These are phyloP conservation scores for Callipepla californica DNA, from an alignment of 2,113 vertebrate genomes.

Conservation along the genomic window DNA sequence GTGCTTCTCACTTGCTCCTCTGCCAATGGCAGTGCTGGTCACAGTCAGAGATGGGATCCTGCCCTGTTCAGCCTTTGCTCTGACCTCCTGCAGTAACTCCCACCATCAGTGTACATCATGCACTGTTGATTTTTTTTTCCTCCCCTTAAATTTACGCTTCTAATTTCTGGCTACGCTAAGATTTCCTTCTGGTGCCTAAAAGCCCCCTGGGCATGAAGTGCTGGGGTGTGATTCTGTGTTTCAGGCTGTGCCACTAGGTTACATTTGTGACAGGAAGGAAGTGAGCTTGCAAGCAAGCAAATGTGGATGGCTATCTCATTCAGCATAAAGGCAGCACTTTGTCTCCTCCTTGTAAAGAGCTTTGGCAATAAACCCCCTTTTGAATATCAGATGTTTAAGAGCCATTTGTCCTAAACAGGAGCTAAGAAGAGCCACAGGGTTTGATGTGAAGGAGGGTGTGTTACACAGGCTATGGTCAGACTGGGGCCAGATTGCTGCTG, in stretches of 20 bases:
- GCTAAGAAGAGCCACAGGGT: neutral
- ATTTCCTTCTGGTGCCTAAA: neutral
- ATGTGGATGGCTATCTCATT: conserved; percentile 12
- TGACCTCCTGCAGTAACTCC: neutral
- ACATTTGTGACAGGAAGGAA: conserved; percentile 59
- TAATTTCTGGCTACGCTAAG: conserved; percentile 15
- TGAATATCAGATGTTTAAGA: conserved; percentile 32
- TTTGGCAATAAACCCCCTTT: conserved; percentile 77
- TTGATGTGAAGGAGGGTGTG: neutral
- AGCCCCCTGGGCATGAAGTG: neutral
- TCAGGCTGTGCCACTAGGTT: conserved; percentile 42
- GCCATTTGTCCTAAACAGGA: conserved; percentile 24
- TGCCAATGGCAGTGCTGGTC: neutral
- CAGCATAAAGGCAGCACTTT: conserved; percentile 18
- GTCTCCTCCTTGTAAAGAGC: conserved; percentile 71
- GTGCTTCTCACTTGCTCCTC: neutral
- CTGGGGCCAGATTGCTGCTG: neutral
- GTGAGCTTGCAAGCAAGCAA: conserved; percentile 35
- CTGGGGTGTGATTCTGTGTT: neutral
- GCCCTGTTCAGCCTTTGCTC: neutral
- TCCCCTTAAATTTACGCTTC: neutral
- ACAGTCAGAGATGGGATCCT: neutral
- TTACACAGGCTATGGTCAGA: neutral
- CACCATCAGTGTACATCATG: neutral
- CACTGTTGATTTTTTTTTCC: neutral